Evolutionary conservation across 2,113 vertebrate species (phyloP).

Genomic region (Labeo rohita): DNA sequence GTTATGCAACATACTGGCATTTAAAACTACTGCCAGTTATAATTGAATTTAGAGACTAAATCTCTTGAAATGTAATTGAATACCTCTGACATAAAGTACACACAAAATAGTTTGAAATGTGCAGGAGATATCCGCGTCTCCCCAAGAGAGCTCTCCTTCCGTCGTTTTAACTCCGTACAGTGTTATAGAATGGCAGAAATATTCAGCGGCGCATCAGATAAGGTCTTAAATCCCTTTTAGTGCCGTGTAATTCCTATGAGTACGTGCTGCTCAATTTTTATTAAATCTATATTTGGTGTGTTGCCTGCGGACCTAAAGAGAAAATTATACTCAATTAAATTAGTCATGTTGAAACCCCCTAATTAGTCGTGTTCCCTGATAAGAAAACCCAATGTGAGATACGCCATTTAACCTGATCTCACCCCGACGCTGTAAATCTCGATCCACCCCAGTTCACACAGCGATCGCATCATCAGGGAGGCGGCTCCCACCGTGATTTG

Average conservation of each 20-base stretch:
- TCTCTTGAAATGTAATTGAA: neutral
- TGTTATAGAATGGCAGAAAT: conserved; percentile 14
- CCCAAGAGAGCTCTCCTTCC: conserved; percentile 15
- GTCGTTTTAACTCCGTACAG: conserved; percentile 14
- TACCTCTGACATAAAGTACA: neutral
- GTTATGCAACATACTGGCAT: neutral
- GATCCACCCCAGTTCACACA: conserved; percentile 1
- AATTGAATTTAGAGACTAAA: neutral
- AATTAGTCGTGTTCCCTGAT: conserved; percentile 52
- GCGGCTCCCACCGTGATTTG: neutral
- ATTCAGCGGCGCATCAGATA: conserved; percentile 39
- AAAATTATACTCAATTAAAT: conserved; percentile 54
- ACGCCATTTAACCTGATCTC: conserved; percentile 41
- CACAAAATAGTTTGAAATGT: neutral
- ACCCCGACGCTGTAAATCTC: neutral
- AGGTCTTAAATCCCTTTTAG: conserved; percentile 54
- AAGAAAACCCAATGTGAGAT: conserved; percentile 46
- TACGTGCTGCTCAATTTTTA: conserved; percentile 32
- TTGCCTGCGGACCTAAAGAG: conserved; percentile 43
- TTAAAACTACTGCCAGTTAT: neutral
- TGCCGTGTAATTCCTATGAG: conserved; percentile 27
- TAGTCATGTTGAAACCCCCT: conserved; percentile 48
- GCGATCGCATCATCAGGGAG: conserved; percentile 18
- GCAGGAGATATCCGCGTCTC: neutral
- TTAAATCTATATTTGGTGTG: conserved; percentile 42